Evolutionary conservation across 1,140 invertebrate species (phyloP).

Genomic region (Diploscapter pachys): DNA sequence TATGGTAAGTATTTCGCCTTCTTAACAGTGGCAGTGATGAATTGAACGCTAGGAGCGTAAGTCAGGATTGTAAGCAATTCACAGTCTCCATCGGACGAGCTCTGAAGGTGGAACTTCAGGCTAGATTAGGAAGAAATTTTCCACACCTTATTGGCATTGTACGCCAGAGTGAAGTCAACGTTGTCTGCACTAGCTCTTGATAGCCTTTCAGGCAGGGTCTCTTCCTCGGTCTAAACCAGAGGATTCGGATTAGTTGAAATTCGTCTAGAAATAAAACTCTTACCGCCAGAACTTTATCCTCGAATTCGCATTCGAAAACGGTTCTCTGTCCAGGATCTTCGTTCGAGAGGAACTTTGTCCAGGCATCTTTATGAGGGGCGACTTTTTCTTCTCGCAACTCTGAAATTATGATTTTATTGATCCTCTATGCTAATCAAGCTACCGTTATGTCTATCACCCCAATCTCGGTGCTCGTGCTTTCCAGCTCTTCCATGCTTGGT

Average conservation of each 20-base stretch:
- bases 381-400: slow-evolving; percentile 53
- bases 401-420: slow-evolving; percentile 23
- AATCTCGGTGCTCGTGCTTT: slow-evolving; percentile 52
- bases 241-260: not conserved
- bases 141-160: slow-evolving; percentile 22
- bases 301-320: slow-evolving; percentile 37
- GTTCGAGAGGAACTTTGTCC: slow-evolving; percentile 45
- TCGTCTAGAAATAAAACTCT: not conserved
- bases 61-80: slow-evolving; percentile 53
- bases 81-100: slow-evolving; percentile 16
- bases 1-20: slow-evolving; percentile 40
- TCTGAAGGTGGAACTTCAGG: slow-evolving; percentile 7
- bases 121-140: not conserved
- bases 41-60: slow-evolving; percentile 48
- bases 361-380: slow-evolving; percentile 54
- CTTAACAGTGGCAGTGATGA: slow-evolving; percentile 55
- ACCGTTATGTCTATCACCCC: slow-evolving; percentile 56
- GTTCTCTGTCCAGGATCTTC: slow-evolving; percentile 40
- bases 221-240: slow-evolving; percentile 37
- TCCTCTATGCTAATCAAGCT: slow-evolving; percentile 21
- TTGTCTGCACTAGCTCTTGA: slow-evolving; percentile 23
- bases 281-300: slow-evolving; percentile 28
- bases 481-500: slow-evolving; percentile 52
- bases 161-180: slow-evolving; percentile 24
- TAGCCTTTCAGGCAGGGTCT: slow-evolving; percentile 28